phyloP scores from a whole-genome alignment of 2,888 invertebrate genomes.

The Drosophila sordidapex region DNA sequence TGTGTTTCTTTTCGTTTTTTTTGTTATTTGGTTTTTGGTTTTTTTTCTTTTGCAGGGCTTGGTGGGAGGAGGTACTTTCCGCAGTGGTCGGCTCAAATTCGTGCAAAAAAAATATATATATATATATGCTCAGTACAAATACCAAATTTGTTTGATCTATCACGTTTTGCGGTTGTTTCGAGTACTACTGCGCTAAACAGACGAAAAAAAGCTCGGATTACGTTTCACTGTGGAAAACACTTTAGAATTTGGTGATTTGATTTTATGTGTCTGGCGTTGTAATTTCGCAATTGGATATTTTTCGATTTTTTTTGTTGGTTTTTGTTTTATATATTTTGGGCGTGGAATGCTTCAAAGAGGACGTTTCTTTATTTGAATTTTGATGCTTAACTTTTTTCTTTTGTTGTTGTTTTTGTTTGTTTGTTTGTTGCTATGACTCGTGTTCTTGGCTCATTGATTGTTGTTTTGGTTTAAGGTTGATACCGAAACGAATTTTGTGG shows the following conservation, averaged over 20 bases:
- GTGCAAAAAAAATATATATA: constrained; percentile 37
- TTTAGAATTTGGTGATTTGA: constrained; percentile 45
- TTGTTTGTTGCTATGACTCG: constrained; percentile 39
- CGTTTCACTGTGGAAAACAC: constrained; percentile 44
- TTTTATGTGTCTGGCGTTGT: constrained; percentile 7
- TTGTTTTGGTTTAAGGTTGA: constrained; percentile 3
- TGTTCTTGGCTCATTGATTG: constrained; percentile 38
- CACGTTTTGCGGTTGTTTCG: not conserved
- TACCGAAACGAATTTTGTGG: constrained; percentile 23
- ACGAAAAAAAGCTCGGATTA: constrained; percentile 8
- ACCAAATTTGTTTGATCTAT: constrained; percentile 12
- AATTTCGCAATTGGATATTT: constrained; percentile 8
- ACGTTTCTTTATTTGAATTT: constrained; percentile 46
- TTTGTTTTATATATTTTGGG: constrained; percentile 21
- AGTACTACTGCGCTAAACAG: not conserved
- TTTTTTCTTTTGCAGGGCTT: constrained; percentile 2
- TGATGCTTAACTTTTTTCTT: constrained; percentile 10
- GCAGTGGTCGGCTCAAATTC: constrained; percentile 18
- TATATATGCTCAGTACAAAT: constrained; percentile 7
- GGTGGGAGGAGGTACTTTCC: constrained; percentile 7
- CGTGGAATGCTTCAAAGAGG: constrained; percentile 57
- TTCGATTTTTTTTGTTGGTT: constrained; percentile 6
- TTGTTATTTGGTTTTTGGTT: not conserved
- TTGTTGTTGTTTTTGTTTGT: not conserved
- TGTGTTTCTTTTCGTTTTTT: not conserved